Evolutionary conservation across 1,140 invertebrate genomes (phyloP), one percentile per base, ranked within the genome.

Genomic region (Zaprionus nigranus): DNA sequence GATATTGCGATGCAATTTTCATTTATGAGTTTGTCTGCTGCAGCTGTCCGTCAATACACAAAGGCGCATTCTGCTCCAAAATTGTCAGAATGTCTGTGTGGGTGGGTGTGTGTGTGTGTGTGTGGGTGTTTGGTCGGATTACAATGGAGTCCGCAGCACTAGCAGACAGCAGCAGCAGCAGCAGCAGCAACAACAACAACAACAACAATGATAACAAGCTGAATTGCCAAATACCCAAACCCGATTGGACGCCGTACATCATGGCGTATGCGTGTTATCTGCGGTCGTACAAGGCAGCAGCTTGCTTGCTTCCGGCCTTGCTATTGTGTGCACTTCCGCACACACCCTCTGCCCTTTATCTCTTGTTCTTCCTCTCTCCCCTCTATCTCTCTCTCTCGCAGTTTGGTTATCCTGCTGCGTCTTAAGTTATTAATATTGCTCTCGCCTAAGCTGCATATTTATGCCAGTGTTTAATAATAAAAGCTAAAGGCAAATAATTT

Each of bases 241-340:
- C 9, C 58, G 24, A 54, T 43, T 22, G 46, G 53, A 17, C 15
- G 34, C 12, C 56, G 70, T 75, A 71, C 71, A 81, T 71, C 81
- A 74, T 11, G 75, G 78, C 85, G 75, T 90, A 87, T 88, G 81
- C 85, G 85, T 90, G 65, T 62, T 84, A 81, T 84, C 70, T 81
- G 77, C 53, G 76, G 71, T 76, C 72, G 57, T 62, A 17, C 76
- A 67, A 67, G 56, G 49, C 22, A 36, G 34, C 24, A 57, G 65
- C 56, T 61, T 54, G 34, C 53, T 43, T 64, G 40, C 12, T 51
- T 53, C 36, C 11, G 13, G 12, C 17, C 28, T 12, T 38, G 43
- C 17, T 20, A 62, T 66, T 57, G 13, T 28, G 22, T 49, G 40
- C 40, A 46, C n/a, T 46, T 17, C 40, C 40, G 40, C 38, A 40